Evolutionary conservation across 1,140 invertebrate genomes (phyloP), one percentile per base, ranked within the genome.

Genomic region (Megalopta genalis): DNA sequence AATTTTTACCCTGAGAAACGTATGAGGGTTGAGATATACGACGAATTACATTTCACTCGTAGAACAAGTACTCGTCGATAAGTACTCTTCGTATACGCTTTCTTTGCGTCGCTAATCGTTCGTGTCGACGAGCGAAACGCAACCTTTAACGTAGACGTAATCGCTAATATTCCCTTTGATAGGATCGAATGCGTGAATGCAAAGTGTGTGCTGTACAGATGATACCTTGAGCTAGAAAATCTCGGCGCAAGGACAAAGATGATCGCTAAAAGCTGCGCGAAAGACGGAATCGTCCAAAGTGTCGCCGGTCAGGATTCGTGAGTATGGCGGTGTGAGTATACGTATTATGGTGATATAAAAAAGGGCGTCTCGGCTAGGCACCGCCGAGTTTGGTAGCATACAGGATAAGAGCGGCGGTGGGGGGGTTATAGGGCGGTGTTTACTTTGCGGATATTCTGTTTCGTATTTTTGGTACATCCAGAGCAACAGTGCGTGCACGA

Each of bases 401-500:
- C 64, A 37, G 42, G 25, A 37, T 32, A 27, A n/a, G 18, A 21
- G 54, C 21, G 54, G 54, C 16, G 21, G 39, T 42, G 39, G 6
- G 39, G 39, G 39, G 39, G n/a, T n/a, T 42, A 0, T 7, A 10
- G 39, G 42, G 42, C 10, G 54, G 52, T 75, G 32, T 59, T 18
- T 52, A 52, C 49, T 67, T 76, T 32, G 52, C 52, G 16, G 9
- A 37, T n/a, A 57, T 32, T 27, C 32, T 60, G 46, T 64, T 46
- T 68, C 32, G n/a, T 49, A 14, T 18, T 70, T 27, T 14, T 69
- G 54, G 46, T 64, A 78, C 69, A 70, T 78, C 76, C 76, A 78
- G 76, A 78, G 76, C 76, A 78, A 78, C 76, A 67, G 71, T 80
- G 70, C 70, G 77, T 80, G 77, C 77, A 74, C 64, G 77, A 73